phyloP scores from a whole-genome alignment of 2,113 vertebrate genomes.

The Saccopteryx bilineata region DNA sequence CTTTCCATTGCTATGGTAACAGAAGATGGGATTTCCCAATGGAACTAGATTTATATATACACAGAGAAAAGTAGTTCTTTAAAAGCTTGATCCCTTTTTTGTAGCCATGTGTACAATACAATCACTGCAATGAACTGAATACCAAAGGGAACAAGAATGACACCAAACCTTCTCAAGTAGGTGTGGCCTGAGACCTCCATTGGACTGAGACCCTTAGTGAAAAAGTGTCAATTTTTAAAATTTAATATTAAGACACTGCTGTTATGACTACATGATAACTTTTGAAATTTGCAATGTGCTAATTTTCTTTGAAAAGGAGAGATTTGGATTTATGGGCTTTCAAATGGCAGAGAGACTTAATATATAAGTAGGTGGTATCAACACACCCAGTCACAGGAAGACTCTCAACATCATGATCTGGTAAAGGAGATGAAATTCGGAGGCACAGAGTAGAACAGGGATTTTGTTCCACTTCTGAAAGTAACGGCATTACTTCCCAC shows the following conservation, averaged over 20 bases:
- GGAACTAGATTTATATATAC: constrained; percentile 63
- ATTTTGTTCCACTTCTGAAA: background rate
- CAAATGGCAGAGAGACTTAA: constrained; percentile 17
- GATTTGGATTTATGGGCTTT: background rate
- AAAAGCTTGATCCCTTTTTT: constrained; percentile 55
- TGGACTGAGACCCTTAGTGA: background rate
- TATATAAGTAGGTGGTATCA: background rate
- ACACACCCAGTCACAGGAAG: background rate
- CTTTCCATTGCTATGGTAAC: constrained; percentile 82
- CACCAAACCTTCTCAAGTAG: background rate
- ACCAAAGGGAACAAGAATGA: background rate
- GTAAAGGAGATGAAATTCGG: background rate
- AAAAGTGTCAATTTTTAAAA: constrained; percentile 16
- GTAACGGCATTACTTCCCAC: background rate
- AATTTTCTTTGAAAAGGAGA: constrained; percentile 46
- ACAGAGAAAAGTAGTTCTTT: constrained; percentile 71
- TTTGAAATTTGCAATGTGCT: constrained; percentile 4
- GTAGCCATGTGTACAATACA: constrained; percentile 20
- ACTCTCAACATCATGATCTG: background rate
- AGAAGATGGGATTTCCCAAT: constrained; percentile 72
- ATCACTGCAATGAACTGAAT: constrained; percentile 42
- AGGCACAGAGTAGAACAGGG: background rate
- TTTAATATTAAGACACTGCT: constrained; percentile 55
- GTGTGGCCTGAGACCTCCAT: background rate
- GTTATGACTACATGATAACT: background rate